Percentiles rank a stretch among this genome's conserved stretches.
phyloP scores from a whole-genome alignment of 2,888 invertebrate species.

The Schizotus pectinicornis region DNA sequence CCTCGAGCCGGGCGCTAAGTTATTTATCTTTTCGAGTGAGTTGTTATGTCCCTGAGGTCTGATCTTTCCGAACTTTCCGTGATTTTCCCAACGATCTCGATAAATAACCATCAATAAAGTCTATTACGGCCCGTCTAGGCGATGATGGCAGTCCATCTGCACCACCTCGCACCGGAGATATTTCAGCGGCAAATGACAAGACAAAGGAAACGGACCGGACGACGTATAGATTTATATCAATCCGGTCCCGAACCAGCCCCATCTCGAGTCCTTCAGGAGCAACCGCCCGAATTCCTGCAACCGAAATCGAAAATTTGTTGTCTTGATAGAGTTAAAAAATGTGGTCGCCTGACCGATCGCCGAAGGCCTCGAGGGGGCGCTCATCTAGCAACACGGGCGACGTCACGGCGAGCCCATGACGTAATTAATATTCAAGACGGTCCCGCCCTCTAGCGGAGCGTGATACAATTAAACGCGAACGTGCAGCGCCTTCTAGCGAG shows the following conservation, averaged over 20 bases:
- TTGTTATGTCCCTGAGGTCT: conserved; percentile 27
- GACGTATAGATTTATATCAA: neutral
- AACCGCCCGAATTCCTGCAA: too few species aligned
- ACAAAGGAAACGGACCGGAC: conserved; percentile 2
- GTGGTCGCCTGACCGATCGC: too few species aligned
- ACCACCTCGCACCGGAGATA: neutral
- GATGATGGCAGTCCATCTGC: conserved; percentile 21
- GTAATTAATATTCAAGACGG: conserved; percentile 27
- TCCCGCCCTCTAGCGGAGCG: conserved; percentile 40
- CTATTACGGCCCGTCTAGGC: conserved; percentile 11
- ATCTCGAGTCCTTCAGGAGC: too few species aligned
- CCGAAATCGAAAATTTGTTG: too few species aligned
- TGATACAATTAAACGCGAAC: conserved; percentile 55
- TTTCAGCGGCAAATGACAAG: conserved; percentile 11
- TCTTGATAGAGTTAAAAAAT: too few species aligned
- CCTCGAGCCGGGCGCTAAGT: conserved; percentile 21
- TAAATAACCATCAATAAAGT: conserved; percentile 28
- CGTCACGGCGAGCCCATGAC: too few species aligned
- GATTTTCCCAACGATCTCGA: conserved; percentile 18
- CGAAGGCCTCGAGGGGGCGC: too few species aligned
- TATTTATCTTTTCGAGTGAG: conserved; percentile 29
- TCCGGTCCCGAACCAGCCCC: neutral
- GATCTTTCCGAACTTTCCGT: conserved; percentile 21
- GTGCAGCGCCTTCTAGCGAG: conserved; percentile 36
- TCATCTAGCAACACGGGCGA: too few species aligned